Base-by-base conservation (phyloP, 1,140 invertebrate genomes). In the Drosophila guanche region DNA sequence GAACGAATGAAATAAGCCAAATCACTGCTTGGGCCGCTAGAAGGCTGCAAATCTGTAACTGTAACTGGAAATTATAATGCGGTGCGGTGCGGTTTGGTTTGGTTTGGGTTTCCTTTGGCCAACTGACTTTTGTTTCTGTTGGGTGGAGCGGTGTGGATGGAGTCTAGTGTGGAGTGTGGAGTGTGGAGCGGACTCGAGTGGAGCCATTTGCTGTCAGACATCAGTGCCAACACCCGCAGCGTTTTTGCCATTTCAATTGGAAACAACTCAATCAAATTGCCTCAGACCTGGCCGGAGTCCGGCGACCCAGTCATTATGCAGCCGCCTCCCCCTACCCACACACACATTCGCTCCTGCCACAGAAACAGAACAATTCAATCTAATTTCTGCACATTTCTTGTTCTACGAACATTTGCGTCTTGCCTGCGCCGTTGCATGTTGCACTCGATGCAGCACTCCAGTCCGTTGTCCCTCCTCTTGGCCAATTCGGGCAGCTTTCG, bases 261-360 rank as follows among this genome's bases (percentile, higher is more conserved):
- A 88, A 88, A 88, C 83, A 76, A 88, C 83, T 88, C 83, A 88
- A 88, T 88, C 78, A 88, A 88, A 88, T 88, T 88, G 83, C 77
- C 51, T 20, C 56, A 54, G 63, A 53, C 62, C 76, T 57, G 75
- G 65, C 62, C 66, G 73, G 77, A 20, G 16, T 20, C 16, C 16
- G 25, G 25, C 25, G 25, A 27, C 25, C 25, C 25, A 27, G 33
- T 85, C 80, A 88, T 88, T 88, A 88, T 88, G 75, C 52, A 14
- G n/a, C 65, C 41, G 6, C 37, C 6, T n/a, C 7, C 0, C 27
- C 7, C 40, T 23, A 4, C 0, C 22, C 8, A 12, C 0, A 2
- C 2, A 29, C 41, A 37, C 12, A 8, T 67, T 77, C 65, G 61
- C 14, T 60, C 41, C 60, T 37, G 62, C 62, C 33, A 40, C 72